These are phyloP conservation scores for Hemibates koningsi DNA, from an alignment of 2,113 vertebrate species.

Conservation along the genomic window DNA sequence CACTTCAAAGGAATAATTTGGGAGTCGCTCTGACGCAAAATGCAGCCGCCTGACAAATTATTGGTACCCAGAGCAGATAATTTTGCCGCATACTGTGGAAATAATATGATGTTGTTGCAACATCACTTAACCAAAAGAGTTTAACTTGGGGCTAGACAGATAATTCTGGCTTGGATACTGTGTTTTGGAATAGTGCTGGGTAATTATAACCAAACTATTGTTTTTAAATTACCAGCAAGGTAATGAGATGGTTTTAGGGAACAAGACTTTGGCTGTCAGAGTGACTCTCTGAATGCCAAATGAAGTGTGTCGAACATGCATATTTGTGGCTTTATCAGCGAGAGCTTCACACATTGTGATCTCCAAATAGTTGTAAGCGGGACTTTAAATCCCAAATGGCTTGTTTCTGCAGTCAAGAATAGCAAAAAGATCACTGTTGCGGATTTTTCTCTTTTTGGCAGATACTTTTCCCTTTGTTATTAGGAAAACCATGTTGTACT, in stretches of 20 bases:
- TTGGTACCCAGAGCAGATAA: constrained; percentile 27
- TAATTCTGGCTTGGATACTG: constrained; percentile 16
- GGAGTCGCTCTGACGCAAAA: constrained; percentile 3
- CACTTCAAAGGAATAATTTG: constrained; percentile 48
- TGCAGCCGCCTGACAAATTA: constrained; percentile 33
- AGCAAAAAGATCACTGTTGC: not conserved
- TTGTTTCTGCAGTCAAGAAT: not conserved
- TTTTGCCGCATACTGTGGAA: constrained; percentile 15
- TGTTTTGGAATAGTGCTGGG: not conserved
- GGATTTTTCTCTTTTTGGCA: not conserved
- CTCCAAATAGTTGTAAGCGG: not conserved
- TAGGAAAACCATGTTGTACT: not conserved
- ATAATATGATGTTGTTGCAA: constrained; percentile 15
- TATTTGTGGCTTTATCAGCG: not conserved
- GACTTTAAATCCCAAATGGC: not conserved
- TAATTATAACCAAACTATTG: constrained; percentile 34
- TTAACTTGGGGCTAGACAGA: constrained; percentile 8
- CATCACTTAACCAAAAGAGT: not conserved
- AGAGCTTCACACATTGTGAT: not conserved
- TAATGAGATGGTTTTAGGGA: constrained; percentile 33
- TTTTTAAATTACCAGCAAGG: constrained; percentile 28
- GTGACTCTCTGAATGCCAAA: not conserved
- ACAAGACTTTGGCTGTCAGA: not conserved
- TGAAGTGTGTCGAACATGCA: not conserved
- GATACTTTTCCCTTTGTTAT: not conserved